Conservation (phyloP, 2,888 invertebrate genomes). For the Latrodectus elegans region DNA sequence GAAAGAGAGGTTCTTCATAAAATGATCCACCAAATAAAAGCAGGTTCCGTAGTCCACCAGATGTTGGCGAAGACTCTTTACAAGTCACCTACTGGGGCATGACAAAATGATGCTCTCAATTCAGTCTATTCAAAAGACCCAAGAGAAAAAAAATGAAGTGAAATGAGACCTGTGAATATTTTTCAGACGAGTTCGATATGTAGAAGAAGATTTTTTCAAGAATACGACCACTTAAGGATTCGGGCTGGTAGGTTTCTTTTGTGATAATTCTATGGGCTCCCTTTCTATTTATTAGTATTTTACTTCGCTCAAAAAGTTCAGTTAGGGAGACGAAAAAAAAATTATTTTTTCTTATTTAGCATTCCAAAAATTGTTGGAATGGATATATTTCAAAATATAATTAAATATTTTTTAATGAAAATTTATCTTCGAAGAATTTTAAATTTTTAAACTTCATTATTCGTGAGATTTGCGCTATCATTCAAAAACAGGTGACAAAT, state of each 20-base stretch:
- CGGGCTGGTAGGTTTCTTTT: neutral
- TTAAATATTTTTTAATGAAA: too few relatives aligned
- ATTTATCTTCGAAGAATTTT: too few relatives aligned
- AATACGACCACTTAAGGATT: conserved; percentile 23
- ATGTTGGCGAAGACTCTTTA: conserved; percentile 30
- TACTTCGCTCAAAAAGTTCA: too few relatives aligned
- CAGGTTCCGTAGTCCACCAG: conserved; percentile 38
- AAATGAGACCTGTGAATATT: conserved; percentile 62
- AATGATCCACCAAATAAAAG: conserved; percentile 26
- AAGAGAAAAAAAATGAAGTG: conserved; percentile 25
- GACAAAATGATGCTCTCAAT: conserved; percentile 45
- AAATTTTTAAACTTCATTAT: too few relatives aligned
- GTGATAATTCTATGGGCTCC: neutral
- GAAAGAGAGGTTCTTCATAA: conserved; percentile 25
- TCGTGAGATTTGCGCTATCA: too few relatives aligned
- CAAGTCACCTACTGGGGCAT: conserved; percentile 58
- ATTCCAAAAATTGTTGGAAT: too few relatives aligned
- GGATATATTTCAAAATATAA: too few relatives aligned
- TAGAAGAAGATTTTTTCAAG: neutral
- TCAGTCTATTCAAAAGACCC: conserved; percentile 3
- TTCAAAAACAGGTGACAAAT: too few relatives aligned
- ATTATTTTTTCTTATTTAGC: too few relatives aligned
- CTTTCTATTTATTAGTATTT: neutral
- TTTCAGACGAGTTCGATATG: conserved; percentile 24
- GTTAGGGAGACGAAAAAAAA: too few relatives aligned